Base-by-base conservation (phyloP, 2,888 invertebrate genomes). In the Leptopilina myrica region DNA sequence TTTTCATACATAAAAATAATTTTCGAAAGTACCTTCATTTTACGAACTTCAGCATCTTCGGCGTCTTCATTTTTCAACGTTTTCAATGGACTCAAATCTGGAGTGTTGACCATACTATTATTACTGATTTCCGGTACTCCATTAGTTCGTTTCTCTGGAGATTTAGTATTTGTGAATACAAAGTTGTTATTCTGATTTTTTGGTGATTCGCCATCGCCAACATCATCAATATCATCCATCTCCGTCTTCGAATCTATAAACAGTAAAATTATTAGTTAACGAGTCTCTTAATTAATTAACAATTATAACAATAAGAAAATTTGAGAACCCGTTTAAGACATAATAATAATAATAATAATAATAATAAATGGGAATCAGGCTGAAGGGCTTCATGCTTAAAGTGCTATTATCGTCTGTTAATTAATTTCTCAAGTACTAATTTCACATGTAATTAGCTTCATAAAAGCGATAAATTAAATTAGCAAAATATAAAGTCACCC, bases 61-160 rank as follows among this genome's bases (percentile, higher is more conserved):
- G 86, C 75, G 5, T 90, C 90, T 0, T 88, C 90, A 78, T 91
- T 91, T 46, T 87, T 87, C 75, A 86, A n/a, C 20, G 86, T 86
- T 78, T 92, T 92, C 66, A 88, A 85, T 0, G 91, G 92, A 77
- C 91, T 92, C 8, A 91, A 83, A 69, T 91, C 90, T 46, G 90
- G 89, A 0, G 90, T 87, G 43, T 90, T 86, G 64, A 87, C 85
- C 15, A 85, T 82, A 66, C 85, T 86, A 20, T 85, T 82, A 67
- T 87, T 87, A 62, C 84, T 86, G 33, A 86, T 84, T 11, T 87
- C 88, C 3, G 84, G 66, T 11, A 84, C 78, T 15, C 87, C 88
- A 65, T 89, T 90, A 6, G 84, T 76, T 7, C 80, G 84, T 79
- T 87, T 89, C 46, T 89, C 88, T 6, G 84, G 75, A 0, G 85